Conservation (phyloP, 2,888 invertebrate genomes). For the Drosophila falleni region DNA sequence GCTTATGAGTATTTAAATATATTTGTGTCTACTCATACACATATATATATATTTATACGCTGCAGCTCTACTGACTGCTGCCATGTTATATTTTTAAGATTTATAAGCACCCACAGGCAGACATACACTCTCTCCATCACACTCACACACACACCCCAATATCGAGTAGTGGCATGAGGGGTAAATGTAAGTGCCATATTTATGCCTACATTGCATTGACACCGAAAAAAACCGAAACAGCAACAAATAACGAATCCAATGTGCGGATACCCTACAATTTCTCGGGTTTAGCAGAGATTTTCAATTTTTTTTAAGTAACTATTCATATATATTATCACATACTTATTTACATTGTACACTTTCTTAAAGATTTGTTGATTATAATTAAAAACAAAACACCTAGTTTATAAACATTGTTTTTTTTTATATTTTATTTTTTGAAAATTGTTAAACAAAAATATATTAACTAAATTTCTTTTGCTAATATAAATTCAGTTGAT, state of each 20-base stretch:
- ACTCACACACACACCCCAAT: conserved; percentile 3
- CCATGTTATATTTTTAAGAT: conserved; percentile 55
- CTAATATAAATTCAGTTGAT: neutral
- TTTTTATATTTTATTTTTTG: too few relatives aligned
- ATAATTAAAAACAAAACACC: neutral
- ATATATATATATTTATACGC: conserved; percentile 48
- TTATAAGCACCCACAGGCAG: conserved; percentile 39
- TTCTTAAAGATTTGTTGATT: too few relatives aligned
- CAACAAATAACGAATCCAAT: conserved; percentile 15
- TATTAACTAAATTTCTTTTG: neutral
- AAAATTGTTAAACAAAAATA: too few relatives aligned
- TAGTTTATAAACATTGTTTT: neutral
- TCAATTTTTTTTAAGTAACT: too few relatives aligned
- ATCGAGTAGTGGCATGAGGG: neutral
- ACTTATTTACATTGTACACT: too few relatives aligned
- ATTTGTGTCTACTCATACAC: conserved; percentile 7
- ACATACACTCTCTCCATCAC: neutral
- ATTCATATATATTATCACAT: too few relatives aligned
- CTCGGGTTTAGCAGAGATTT: too few relatives aligned
- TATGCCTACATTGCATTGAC: conserved; percentile 48
- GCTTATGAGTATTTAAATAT: conserved; percentile 2
- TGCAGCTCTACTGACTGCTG: conserved; percentile 48
- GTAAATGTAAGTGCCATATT: neutral
- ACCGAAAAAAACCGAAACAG: conserved; percentile 29
- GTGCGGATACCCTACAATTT: neutral